Evolutionary conservation across 2,113 vertebrate genomes (phyloP).

Genomic region (Mesoclemmys tuberculata): DNA sequence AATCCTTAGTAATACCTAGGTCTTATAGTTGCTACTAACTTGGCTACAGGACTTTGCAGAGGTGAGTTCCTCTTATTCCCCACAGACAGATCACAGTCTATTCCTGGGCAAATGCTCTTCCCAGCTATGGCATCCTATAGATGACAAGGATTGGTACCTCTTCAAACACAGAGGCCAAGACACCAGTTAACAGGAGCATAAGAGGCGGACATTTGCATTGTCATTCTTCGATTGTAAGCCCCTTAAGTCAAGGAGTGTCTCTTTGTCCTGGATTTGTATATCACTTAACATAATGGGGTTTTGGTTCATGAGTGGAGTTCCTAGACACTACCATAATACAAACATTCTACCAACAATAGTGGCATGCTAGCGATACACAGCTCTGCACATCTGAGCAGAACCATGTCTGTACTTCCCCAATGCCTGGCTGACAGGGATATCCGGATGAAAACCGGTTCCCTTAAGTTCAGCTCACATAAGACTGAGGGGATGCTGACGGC

Average conservation of each 20-base stretch:
- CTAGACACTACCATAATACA: too few relatives aligned
- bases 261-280: not conserved
- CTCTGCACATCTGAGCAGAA: not conserved
- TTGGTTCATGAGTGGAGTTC: not conserved
- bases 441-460: not conserved
- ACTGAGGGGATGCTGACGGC: too few relatives aligned
- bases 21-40: not conserved
- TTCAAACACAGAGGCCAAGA: rapidly evolving
- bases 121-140: not conserved
- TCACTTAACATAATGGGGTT: not conserved
- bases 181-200: not conserved
- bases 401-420: not conserved
- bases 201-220: not conserved
- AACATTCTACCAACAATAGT: not conserved
- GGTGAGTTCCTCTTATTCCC: not conserved
- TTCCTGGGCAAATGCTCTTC: not conserved
- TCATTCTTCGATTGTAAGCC: not conserved
- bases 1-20: too few relatives aligned
- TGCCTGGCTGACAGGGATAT: not conserved
- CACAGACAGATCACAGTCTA: not conserved
- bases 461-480: not conserved
- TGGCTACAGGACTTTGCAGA: not conserved
- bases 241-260: not conserved
- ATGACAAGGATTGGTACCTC: not conserved
- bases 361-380: not conserved